Evolutionary conservation across 2,888 invertebrate species (phyloP).

Genomic region (Acanthosepion pharaonis): DNA sequence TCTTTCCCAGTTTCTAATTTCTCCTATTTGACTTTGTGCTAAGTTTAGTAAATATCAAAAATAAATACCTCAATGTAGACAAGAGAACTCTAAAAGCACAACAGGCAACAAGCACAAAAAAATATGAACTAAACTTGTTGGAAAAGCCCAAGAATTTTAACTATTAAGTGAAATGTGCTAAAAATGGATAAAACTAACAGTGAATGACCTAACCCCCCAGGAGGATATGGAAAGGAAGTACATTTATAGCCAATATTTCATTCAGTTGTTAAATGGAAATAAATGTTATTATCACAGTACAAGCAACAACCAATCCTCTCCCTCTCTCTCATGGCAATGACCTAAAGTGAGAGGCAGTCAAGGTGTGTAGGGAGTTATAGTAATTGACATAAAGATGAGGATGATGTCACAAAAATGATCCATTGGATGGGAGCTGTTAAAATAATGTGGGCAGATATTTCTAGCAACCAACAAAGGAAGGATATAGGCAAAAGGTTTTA

Average conservation of each 20-base stretch:
- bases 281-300: not conserved
- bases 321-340: not conserved
- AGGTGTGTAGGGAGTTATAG: not conserved
- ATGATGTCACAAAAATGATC: too few relatives aligned
- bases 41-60: too few relatives aligned
- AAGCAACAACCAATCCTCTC: not conserved
- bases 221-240: not conserved
- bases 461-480: not conserved
- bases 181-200: not conserved
- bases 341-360: not conserved
- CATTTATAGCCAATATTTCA: not conserved
- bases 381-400: too few relatives aligned
- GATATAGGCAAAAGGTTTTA: not conserved
- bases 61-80: not conserved
- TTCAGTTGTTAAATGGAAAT: not conserved
- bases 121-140: not conserved
- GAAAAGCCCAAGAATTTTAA: not conserved
- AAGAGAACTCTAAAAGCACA: not conserved
- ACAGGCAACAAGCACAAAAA: not conserved
- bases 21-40: too few relatives aligned
- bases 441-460: not conserved
- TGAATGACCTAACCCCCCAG: not conserved
- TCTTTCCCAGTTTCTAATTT: too few relatives aligned
- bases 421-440: too few relatives aligned
- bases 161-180: not conserved